These are phyloP conservation scores for Artibeus jamaicensis DNA, from an alignment of 2,797 vertebrate genomes.

Conservation along the genomic window DNA sequence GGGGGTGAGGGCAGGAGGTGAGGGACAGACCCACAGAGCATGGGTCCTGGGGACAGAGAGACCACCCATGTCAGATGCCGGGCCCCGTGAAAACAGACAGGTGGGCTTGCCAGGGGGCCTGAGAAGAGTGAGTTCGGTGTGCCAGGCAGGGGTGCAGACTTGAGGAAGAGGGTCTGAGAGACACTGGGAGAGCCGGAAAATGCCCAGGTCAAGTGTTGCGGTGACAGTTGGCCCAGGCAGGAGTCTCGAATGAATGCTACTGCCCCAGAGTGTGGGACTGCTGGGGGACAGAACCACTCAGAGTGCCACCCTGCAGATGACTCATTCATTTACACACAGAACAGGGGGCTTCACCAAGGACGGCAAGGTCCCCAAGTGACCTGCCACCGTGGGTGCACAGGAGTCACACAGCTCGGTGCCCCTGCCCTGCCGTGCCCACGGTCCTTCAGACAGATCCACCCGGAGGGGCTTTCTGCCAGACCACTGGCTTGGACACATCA, in stretches of 20 bases:
- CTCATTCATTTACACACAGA: neutral
- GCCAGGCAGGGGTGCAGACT: neutral
- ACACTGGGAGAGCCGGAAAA: neutral
- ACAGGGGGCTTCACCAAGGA: neutral
- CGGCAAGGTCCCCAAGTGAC: neutral
- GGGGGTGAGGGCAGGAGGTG: neutral
- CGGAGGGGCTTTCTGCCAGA: neutral
- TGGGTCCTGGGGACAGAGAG: neutral
- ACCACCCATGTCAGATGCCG: neutral
- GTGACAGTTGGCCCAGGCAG: neutral
- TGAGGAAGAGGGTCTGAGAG: neutral
- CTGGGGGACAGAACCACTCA: neutral
- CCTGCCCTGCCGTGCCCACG: neutral
- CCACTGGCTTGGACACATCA: neutral
- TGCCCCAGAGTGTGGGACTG: neutral
- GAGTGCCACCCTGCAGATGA: too few relatives aligned
- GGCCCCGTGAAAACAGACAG: neutral
- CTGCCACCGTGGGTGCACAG: rapidly evolving
- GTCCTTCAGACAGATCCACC: neutral
- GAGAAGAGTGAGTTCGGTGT: neutral
- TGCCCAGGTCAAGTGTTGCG: rapidly evolving
- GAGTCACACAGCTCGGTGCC: neutral
- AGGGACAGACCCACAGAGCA: neutral
- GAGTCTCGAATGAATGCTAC: neutral
- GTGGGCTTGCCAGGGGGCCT: neutral